phyloP scores from a whole-genome alignment of 2,797 vertebrate species.

The Dermochelys coriacea region DNA sequence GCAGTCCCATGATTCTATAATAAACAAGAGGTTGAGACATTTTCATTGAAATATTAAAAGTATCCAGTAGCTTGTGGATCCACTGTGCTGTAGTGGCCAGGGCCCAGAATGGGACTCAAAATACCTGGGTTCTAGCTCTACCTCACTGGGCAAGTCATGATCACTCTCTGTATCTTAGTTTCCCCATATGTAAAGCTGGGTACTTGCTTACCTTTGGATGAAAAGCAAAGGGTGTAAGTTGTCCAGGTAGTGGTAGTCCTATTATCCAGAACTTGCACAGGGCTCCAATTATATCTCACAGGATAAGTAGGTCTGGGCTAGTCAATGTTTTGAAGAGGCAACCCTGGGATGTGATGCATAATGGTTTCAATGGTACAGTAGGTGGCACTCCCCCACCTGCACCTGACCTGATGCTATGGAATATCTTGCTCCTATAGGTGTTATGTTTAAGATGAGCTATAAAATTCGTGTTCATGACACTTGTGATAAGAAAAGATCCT shows the following conservation, averaged over 20 bases:
- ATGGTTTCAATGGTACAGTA: background rate
- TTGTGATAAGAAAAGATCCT: background rate
- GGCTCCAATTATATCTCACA: accelerated
- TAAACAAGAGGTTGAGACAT: accelerated
- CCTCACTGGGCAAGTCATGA: background rate
- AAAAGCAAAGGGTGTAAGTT: background rate
- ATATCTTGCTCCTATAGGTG: background rate
- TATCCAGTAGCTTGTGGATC: background rate
- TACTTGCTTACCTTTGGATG: background rate
- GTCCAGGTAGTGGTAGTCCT: background rate
- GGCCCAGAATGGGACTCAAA: background rate
- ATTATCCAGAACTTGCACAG: background rate
- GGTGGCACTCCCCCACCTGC: background rate
- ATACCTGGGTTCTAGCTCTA: background rate
- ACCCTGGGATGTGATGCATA: background rate
- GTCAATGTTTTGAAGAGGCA: background rate
- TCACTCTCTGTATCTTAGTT: background rate
- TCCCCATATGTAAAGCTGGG: background rate
- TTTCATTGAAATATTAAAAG: background rate
- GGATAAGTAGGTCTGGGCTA: accelerated
- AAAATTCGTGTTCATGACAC: background rate
- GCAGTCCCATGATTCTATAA: background rate
- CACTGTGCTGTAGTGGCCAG: background rate
- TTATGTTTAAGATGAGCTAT: background rate
- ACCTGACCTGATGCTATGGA: background rate